These are phyloP conservation scores for Lampropteryx suffumata DNA, from an alignment of 2,888 invertebrate species.

Conservation along the genomic window DNA sequence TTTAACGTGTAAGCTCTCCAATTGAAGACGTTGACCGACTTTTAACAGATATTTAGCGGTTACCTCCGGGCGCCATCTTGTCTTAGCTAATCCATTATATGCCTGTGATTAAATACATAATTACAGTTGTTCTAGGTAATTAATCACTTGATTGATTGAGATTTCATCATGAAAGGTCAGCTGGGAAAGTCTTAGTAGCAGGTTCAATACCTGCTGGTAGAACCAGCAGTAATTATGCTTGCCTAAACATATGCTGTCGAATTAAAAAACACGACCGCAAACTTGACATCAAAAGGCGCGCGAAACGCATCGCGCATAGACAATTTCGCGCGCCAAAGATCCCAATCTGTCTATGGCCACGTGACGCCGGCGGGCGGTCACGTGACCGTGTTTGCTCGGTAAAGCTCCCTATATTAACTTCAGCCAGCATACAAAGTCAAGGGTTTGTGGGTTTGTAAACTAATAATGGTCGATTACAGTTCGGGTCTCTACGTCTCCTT, in stretches of 20 bases:
- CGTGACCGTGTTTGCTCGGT: constrained; percentile 64
- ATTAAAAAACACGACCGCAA: constrained; percentile 14
- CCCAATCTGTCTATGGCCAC: constrained; percentile 64
- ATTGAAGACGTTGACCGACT: constrained; percentile 26
- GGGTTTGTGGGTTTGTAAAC: constrained; percentile 28
- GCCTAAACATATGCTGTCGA: too few species aligned
- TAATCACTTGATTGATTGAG: constrained; percentile 67
- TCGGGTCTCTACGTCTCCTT: neutral
- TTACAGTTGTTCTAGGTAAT: constrained; percentile 60
- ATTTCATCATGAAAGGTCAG: constrained; percentile 55
- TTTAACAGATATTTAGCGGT: constrained; percentile 33
- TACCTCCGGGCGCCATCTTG: constrained; percentile 35
- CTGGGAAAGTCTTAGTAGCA: constrained; percentile 40
- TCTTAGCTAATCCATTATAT: constrained; percentile 43
- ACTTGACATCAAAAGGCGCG: constrained; percentile 53
- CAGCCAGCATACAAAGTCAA: constrained; percentile 32
- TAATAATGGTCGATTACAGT: constrained; percentile 28
- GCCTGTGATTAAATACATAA: constrained; percentile 61
- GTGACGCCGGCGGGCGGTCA: constrained; percentile 42
- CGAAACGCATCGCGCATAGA: constrained; percentile 50
- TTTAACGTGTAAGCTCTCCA: constrained; percentile 24
- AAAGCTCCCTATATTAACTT: constrained; percentile 70
- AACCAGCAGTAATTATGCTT: too few species aligned
- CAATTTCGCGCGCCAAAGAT: constrained; percentile 72
- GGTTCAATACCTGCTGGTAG: too few species aligned